Base-by-base conservation (phyloP, 2,888 invertebrate species). In the Cephus pygmeus region DNA sequence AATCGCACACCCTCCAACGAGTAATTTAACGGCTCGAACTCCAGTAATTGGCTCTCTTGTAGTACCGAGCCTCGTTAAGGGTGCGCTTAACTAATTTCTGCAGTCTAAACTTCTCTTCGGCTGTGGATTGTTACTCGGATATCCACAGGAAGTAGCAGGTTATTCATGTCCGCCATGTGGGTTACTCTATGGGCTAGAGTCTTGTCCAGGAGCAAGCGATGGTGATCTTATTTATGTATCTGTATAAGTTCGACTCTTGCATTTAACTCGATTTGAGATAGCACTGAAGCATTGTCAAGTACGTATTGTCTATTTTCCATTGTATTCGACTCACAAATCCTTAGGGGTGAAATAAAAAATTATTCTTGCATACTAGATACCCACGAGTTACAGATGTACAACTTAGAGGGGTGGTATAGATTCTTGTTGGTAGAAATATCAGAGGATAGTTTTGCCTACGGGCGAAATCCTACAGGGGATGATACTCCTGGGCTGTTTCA, bases 11-110 rank as follows among this genome's bases (percentile, higher is more conserved):
- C 85, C 85, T 85, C 86, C 83, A 87, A 87, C 87, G 87, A 85
- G 87, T 85, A 87, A 88, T 88, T 87, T 87, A 85, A 87, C 85
- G 85, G 86, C 87, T 87, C 87, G 84, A 89, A 89, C 87, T 89
- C 86, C 85, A 56, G 56, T 88, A 89, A 89, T 89, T 90, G 87
- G 87, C 87, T 86, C 86, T 81, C 83, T 81, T 56, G 71, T 69
- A 73, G 75, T 86, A 86, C 83, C 84, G 85, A 84, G 83, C 83
- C 82, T 83, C 84, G 85, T 87, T 85, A 84, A 82, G 81, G 84
- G 73, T 83, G 85, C 84, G 83, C 82, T 81, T 83, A 83, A 85
- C 86, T 85, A 84, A 85, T 84, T 84, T 84, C 85, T 83, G 76
- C 81, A 85, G 85, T 76, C 79, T 79, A 79, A 68, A 76, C 81